Evolutionary conservation across 2,888 invertebrate species (phyloP), one percentile per base, ranked within the genome.

Genomic region (Hermodice carunculata): DNA sequence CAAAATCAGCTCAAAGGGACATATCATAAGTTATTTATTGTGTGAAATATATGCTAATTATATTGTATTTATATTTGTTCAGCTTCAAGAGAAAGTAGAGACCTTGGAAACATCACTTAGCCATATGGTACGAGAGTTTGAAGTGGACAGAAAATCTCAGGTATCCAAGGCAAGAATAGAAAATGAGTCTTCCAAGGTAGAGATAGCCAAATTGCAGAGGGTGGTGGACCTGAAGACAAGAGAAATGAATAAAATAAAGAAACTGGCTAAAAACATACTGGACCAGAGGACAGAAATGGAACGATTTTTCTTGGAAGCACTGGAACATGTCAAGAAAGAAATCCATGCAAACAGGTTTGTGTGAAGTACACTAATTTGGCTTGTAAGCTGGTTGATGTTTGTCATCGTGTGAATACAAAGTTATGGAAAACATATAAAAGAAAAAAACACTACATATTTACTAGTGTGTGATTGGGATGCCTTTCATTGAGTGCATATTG

Each of bases 251-350:
- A 82, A 82, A 73, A 81, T 86, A 40, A 84, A 84, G 69, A 76
- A 76, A 68, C 72, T 86, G 54, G 85, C 86, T 11, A 84, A 80
- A 67, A 83, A 80, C 64, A 85, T 86, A 44, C 73, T 86, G n/a
- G 82, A 84, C 61, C 83, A 86, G 66, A 70, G 86, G 31, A 83
- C 83, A 52, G 85, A 86, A 51, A 74, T 86, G 53, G 86, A 86
- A 61, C 63, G 81, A 52, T 86, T 86, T 67, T 86, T 86, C 75
- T 66, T 85, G 44, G 81, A 85, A 28, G 76, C 84, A 0, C 66
- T 86, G 52, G 81, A 85, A 28, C 78, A 83, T 52, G 85, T 86
- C 22, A 80, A 80, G 66, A 51, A 65, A 37, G 84, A 86, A 73
- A 84, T 86, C 48, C 66, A 71, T 34, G 76, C 78, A 17, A 86